phyloP scores from a whole-genome alignment of 2,113 vertebrate species.

The Ptilorrhoa leucosticta region DNA sequence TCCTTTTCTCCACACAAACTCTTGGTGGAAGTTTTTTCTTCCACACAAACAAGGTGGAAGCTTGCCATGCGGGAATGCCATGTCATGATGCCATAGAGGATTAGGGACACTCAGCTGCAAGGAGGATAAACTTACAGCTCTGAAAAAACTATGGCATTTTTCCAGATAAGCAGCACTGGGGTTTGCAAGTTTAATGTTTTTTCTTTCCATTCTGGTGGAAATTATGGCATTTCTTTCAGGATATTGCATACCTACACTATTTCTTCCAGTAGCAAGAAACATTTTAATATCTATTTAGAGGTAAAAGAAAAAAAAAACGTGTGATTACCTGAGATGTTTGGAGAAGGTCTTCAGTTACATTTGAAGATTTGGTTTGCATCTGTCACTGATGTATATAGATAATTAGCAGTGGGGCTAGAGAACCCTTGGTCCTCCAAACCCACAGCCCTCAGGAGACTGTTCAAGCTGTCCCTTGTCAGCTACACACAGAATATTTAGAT shows the following conservation, averaged over 20 bases:
- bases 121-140: background rate
- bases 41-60: background rate
- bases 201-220: background rate
- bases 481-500: background rate
- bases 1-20: background rate
- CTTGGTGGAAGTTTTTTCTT: background rate
- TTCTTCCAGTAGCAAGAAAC: background rate
- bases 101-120: background rate
- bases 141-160: background rate
- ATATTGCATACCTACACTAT: background rate
- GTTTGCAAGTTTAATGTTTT: background rate
- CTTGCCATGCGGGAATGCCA: rapidly evolving
- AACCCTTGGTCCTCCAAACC: background rate
- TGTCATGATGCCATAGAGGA: background rate
- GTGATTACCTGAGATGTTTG: background rate
- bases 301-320: background rate
- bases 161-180: background rate
- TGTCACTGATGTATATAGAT: background rate
- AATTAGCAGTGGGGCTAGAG: background rate
- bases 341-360: background rate
- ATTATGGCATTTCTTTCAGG: background rate
- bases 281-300: background rate
- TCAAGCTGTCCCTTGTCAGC: background rate
- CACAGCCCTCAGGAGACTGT: background rate
- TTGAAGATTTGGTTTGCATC: background rate